Base-by-base conservation (phyloP, 2,888 invertebrate genomes). In the Netelia inedita region DNA sequence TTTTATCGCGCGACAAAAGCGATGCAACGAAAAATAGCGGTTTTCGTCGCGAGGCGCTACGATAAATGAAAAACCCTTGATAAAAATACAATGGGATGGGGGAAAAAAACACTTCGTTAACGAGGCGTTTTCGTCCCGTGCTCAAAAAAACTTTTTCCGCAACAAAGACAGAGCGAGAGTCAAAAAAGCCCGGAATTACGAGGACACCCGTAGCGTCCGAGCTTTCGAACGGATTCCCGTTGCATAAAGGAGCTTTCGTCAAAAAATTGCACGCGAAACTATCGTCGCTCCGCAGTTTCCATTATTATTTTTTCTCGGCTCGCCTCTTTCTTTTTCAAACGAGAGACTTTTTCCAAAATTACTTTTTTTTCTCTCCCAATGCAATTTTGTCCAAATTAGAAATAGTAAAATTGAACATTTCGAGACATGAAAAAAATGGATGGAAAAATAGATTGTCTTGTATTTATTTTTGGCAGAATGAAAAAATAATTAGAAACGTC, bases 1-100 rank as follows among this genome's bases (percentile, higher is more conserved):
- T 35, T 61, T 61, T 61, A n/a, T 28, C 14, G 28, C 19, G 43
- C 8, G 41, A 65, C 19, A 57, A 57, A 57, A 2, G 57, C 9
- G 57, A 19, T 10, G 57, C 16, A 57, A 46, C 46, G 57, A 21
- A 57, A 46, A 19, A 19, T 19, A 57, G 50, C 14, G 59, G 8
- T 35, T 46, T 21, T 63, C 16, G 16, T 11, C 5, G 46, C 63
- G 59, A 59, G 55, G 59, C 57, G 11, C 16, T 14, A n/a, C 43
- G 35, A 35, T 57, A 74, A 74, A 74, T 57, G 35, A 35, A 72
- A 74, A 74, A 74, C 50, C 53, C 16, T 61, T 75, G 50, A 75
- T 65, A 65, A 75, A 28, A 23, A 75, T n/a, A n/a, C 61, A 75
- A 75, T 75, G 41, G 28, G n/a, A n/a, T n/a, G n/a, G n/a, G n/a